Evolutionary conservation across 2,797 vertebrate species (phyloP).

Genomic region (Chelonia mydas): DNA sequence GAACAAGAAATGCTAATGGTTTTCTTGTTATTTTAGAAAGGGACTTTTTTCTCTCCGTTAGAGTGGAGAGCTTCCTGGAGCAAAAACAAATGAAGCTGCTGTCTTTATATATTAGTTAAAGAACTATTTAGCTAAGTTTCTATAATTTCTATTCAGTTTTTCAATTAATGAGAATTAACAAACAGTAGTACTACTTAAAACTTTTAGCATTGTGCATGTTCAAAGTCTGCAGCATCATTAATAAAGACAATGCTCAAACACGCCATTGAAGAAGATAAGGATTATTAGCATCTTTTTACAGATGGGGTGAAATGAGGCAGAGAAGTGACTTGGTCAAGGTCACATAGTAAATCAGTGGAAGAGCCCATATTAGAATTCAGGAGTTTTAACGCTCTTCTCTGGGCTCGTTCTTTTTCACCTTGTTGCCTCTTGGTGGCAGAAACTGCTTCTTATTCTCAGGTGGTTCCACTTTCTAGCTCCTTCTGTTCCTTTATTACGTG

Average conservation of each 20-base stretch:
- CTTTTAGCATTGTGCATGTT: background rate
- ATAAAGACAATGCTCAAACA: background rate
- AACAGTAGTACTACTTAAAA: background rate
- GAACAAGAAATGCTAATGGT: slow-evolving; percentile 71
- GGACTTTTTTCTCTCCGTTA: slow-evolving; percentile 59
- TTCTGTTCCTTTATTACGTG: background rate
- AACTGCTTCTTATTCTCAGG: background rate
- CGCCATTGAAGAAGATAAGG: background rate
- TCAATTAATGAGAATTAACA: background rate
- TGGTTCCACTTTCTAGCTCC: background rate
- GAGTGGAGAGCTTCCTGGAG: slow-evolving; percentile 65
- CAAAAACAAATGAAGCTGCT: slow-evolving; percentile 65
- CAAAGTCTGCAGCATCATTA: background rate
- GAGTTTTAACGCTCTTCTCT: background rate
- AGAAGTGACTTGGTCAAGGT: background rate
- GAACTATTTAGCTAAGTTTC: background rate
- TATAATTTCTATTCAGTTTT: slow-evolving; percentile 21
- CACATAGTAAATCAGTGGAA: background rate
- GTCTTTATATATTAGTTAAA: slow-evolving; percentile 13
- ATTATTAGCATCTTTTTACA: background rate
- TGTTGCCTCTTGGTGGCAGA: background rate
- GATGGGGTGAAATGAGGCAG: background rate
- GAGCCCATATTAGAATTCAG: background rate
- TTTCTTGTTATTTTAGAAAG: slow-evolving; percentile 77
- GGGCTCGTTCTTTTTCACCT: background rate